A percentile compares a stretch with the other conserved stretches of the same genome.
Evolutionary conservation across 2,113 vertebrate species (phyloP).

Genomic region (western clawed frog (Xenopus tropicalis)): DNA sequence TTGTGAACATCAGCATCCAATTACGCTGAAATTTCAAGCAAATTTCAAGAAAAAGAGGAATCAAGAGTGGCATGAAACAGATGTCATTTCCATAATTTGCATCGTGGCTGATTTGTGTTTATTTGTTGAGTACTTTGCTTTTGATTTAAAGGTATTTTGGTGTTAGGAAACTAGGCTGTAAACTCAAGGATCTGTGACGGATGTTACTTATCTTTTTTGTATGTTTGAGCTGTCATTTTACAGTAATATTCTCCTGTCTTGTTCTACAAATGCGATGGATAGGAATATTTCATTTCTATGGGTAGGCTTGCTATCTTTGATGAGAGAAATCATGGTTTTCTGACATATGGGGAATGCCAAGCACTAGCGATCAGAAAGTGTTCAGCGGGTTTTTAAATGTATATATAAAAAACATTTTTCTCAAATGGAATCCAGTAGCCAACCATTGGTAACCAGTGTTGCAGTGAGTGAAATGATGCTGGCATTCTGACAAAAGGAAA

Average conservation of each 20-base stretch:
- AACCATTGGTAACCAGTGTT: too few species aligned
- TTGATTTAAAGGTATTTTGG: conserved; percentile 15
- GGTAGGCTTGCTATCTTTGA: neutral
- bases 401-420: too few species aligned
- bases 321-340: too few species aligned
- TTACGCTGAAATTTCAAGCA: conserved; percentile 25
- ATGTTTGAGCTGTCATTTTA: neutral
- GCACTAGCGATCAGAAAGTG: too few species aligned
- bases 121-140: conserved; percentile 30
- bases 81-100: conserved; percentile 29
- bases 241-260: neutral
- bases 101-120: conserved; percentile 42
- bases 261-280: neutral
- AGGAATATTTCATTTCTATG: neutral
- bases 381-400: too few species aligned
- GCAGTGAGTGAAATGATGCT: too few species aligned
- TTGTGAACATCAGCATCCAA: conserved; percentile 28
- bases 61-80: conserved; percentile 21
- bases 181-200: neutral
- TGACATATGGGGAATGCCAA: too few species aligned
- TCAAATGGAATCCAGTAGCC: too few species aligned
- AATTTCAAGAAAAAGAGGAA: conserved; percentile 6
- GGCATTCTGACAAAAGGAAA: too few species aligned
- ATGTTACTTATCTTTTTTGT: neutral
- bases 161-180: neutral